Percentiles rank a stretch among this genome's conserved stretches.
phyloP scores from a whole-genome alignment of 2,113 vertebrate genomes.

The human (Homo sapiens) region GRCh38 chr12:72886001-72886500 shows the following conservation, averaged over 20 bases:
- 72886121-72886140: background rate
- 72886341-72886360: background rate
- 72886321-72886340: conserved; percentile 1
- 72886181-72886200: conserved; percentile 20
- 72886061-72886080: conserved; percentile 41
- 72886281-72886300: background rate
- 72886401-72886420: background rate
- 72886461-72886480: background rate
- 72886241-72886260: background rate
- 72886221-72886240: background rate
- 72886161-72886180: conserved; percentile 2
- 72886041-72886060: background rate
- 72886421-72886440: conserved; percentile 33
- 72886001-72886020: conserved; percentile 30
- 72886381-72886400: conserved; percentile 8
- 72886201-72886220: background rate
- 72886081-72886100: conserved; percentile 54
- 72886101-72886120: background rate
- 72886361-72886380: background rate
- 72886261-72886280: background rate
- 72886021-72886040: conserved; percentile 21
- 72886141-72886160: background rate
- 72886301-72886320: background rate
- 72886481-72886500: conserved; percentile 27
- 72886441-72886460: background rate